phyloP scores from a whole-genome alignment of 1,140 invertebrate genomes.

The Trichonephila clavata region DNA sequence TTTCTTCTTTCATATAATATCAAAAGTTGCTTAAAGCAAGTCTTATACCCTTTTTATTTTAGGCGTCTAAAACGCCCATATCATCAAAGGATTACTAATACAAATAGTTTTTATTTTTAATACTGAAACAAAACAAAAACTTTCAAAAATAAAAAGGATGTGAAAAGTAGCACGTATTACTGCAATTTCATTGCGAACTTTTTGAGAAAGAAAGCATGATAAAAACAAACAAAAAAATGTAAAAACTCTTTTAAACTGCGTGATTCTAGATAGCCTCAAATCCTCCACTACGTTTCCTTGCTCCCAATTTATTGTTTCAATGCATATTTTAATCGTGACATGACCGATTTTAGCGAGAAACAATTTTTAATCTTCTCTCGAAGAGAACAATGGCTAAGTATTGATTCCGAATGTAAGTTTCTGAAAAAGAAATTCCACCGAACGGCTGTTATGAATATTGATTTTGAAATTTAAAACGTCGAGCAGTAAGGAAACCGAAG shows the following conservation, averaged over 20 bases:
- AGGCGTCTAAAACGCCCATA: no score
- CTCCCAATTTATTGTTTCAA: slow-evolving; percentile 39
- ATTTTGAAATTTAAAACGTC: slow-evolving; percentile 67
- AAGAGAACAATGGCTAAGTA: slow-evolving; percentile 60
- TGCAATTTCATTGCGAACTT: slow-evolving; percentile 1
- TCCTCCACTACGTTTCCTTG: neutral
- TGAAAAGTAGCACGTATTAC: neutral
- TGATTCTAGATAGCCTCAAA: slow-evolving; percentile 9
- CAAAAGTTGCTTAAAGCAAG: no score
- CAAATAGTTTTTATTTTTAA: slow-evolving; percentile 8
- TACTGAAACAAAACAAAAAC: neutral
- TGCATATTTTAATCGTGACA: slow-evolving; percentile 56
- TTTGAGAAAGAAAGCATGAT: neutral
- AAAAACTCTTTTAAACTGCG: neutral
- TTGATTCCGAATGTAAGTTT: slow-evolving; percentile 55
- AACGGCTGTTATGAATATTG: slow-evolving; percentile 72
- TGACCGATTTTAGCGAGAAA: slow-evolving; percentile 20
- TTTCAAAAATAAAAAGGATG: neutral
- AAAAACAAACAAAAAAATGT: neutral
- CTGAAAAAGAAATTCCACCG: slow-evolving; percentile 51
- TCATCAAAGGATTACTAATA: neutral
- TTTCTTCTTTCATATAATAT: no score
- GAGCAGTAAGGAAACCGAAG: slow-evolving; percentile 49
- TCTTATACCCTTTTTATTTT: no score
- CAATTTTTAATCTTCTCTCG: slow-evolving; percentile 57